Evolutionary conservation across 2,888 invertebrate genomes (phyloP), one percentile per base, ranked within the genome.

Genomic region (Seira musarum): DNA sequence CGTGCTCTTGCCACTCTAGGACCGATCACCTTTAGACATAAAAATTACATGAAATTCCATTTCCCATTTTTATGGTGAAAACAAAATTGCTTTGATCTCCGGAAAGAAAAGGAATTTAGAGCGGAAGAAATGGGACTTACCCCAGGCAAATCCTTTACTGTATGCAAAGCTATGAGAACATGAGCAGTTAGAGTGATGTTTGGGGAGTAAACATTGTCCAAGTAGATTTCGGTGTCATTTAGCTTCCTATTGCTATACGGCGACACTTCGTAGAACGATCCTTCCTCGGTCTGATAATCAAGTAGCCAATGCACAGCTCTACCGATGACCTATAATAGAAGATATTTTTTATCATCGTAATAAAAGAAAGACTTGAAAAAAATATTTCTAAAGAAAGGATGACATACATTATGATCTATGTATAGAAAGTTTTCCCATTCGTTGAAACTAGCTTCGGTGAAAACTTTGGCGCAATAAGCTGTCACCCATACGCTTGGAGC

Each of bases 341-440:
- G 5, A 63, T 63, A 17, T 30, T 30, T 30, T 30, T 30, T 30
- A 2, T 30, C 30, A 30, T 57, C 19, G 49, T 72, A 6, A 19
- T 35, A 15, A 19, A 66, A 46, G 22, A 17, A n/a, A 35, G 17
- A 57, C 17, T 30, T 65, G 2, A 30, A 5, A 30, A n/a, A 70
- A 74, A 53, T 64, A 24, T 17, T 61, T 35, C 19, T 24, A 69
- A 57, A 25, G 30, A 30, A 30, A 30, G 2, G 30, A 30, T 53
- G 88, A 71, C 90, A 88, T 84, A 96, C 94, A 61, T 92, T 91
- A 0, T 96, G 95, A 89, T 98, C 97, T 84, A 98, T 96, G 89
- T 96, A 98, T 74, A 98, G 93, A 88, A 93, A 96, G 89, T 97
- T 96, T 90, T 98, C 97, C 98, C 98, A 98, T 88, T 98, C 98